Evolutionary conservation across 2,888 invertebrate genomes (phyloP), one percentile per base, ranked within the genome.

Genomic region (Pterostichus madidus): DNA sequence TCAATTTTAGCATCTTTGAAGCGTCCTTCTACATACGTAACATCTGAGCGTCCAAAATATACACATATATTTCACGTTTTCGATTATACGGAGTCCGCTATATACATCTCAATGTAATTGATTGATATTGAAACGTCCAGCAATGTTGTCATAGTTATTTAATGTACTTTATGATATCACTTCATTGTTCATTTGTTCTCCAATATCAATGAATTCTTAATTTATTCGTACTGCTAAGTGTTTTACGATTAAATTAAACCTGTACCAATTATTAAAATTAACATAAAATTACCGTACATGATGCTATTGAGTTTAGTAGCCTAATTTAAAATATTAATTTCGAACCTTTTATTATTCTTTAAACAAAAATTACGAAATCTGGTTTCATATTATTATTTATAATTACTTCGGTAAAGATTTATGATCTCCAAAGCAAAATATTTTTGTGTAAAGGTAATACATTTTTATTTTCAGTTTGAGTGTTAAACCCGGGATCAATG

Each of bases 31-130:
- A 49, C 49, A 10, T 24, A 24, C 2, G 24, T 49, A 49, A 8
- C 49, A 49, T 49, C 11, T n/a, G 49, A 49, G 49, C 49, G 49
- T 49, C 49, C 49, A 10, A 49, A 49, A 4, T 49, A 49, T 49
- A 10, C 49, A 49, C 11, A 49, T 24, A 24, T 24, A 24, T 24
- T 24, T 24, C 24, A 24, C 24, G 1, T 24, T 24, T 3, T 24
- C 24, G 49, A 11, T 49, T 49, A 49, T 49, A 49, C 49, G 13
- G 49, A 11, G 49, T 49, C 49, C 49, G 49, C 49, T 49, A 49
- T 8, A 49, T 49, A 49, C 49, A 49, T 49, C 49, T 49, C 49
- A 49, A 49, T 49, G 13, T 49, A 8, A 49, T 49, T 49, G 13
- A 49, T 49, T 4, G 49, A 49, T 10, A 49, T 49, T 49, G 13